Base-by-base conservation (phyloP, 1,140 invertebrate genomes). In the Archivesica marissinica region DNA sequence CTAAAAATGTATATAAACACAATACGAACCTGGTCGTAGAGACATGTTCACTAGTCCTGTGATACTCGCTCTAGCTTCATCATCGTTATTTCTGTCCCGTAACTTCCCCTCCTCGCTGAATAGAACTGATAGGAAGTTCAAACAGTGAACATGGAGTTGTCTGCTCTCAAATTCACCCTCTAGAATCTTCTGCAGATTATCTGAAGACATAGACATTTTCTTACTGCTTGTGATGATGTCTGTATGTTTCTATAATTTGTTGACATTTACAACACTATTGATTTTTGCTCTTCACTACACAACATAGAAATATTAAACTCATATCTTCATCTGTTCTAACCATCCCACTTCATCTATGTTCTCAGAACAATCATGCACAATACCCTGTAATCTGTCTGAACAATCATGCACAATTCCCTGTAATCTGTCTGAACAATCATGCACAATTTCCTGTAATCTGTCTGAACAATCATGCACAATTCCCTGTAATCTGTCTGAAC, bases 41-140 rank as follows among this genome's bases (percentile, higher is more conserved):
- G 61, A 70, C 17, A 75, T 4, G 20, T 78, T 77, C 13, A 85
- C 33, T 23, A 85, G 61, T 17, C 23, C 54, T 39, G 82, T 85
- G 13, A 85, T 35, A 20, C 59, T 50, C 1, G 64, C 39, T n/a
- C 11, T 39, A n/a, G 44, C 39, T 2, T 77, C 56, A n/a, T 77
- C 74, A 2, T 75, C 85, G 13, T 81, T 78, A 59, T 88, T 78
- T 70, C 86, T 85, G 35, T 76, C 66, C 47, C 87, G 77, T n/a
- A 87, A 79, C 75, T 88, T 89, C 1, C 84, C 90, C 68, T 92
- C 92, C 70, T 92, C 92, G 66, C 81, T 70, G 47, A 88, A 90
- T 28, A 93, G 61, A 20, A 90, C 56, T 30, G 90, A 87, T 50
- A 93, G 74, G 50, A 92, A 93, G 61, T 87, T 84, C 41, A 90